These are phyloP conservation scores for Polyommatus iphigenia DNA, from an alignment of 2,888 invertebrate species.

Conservation along the genomic window DNA sequence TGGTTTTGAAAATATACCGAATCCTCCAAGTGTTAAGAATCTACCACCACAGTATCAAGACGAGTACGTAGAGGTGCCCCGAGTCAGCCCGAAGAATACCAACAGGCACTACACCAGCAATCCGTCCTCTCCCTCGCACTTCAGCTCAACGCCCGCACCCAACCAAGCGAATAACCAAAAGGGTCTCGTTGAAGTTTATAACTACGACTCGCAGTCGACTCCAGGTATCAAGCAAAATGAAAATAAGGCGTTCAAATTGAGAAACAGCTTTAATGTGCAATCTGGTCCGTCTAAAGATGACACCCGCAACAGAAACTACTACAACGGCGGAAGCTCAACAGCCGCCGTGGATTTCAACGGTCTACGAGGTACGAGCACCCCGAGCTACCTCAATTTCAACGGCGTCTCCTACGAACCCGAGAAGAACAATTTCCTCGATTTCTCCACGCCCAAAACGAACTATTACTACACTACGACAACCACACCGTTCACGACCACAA, in stretches of 20 bases:
- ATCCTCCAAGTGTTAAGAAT: conserved; percentile 45
- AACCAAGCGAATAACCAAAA: conserved; percentile 65
- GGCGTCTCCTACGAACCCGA: conserved; percentile 70
- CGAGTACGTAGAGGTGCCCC: conserved; percentile 73
- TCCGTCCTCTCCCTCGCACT: conserved; percentile 55
- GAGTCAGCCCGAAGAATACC: conserved; percentile 62
- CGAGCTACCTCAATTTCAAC: conserved; percentile 63
- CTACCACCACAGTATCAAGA: conserved; percentile 68
- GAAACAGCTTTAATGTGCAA: conserved; percentile 62
- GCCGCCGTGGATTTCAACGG: conserved; percentile 55
- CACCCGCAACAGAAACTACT: conserved; percentile 49
- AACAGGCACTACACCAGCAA: conserved; percentile 55
- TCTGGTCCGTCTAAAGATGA: conserved; percentile 57
- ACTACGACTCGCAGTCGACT: conserved; percentile 69
- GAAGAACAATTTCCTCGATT: conserved; percentile 63
- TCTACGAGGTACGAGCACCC: conserved; percentile 55
- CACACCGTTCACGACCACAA: conserved; percentile 53
- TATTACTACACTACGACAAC: conserved; percentile 60
- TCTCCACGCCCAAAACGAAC: conserved; percentile 57
- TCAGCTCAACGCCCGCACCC: conserved; percentile 52
- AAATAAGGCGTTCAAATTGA: conserved; percentile 61
- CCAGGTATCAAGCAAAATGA: conserved; percentile 61
- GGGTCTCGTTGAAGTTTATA: conserved; percentile 68
- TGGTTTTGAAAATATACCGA: conserved; percentile 47
- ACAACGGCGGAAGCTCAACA: conserved; percentile 49